Conservation (phyloP, 2,888 invertebrate genomes). For the Drosophila mercatorum region DNA sequence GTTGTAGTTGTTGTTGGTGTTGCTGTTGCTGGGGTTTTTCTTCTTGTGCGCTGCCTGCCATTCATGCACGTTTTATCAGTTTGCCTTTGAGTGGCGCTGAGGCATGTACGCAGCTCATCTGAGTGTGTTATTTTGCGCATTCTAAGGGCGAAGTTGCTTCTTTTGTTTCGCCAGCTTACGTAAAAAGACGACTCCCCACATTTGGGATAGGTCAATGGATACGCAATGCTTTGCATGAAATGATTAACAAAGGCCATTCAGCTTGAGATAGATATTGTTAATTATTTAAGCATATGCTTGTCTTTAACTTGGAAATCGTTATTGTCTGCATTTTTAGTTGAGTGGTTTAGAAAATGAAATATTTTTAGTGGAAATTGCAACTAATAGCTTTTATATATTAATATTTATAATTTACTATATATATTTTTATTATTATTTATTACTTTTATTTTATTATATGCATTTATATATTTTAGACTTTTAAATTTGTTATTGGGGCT, state of each 20-base stretch:
- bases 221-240: neutral
- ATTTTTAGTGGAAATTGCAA: too few species aligned
- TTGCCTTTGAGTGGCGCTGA: slow-evolving; percentile 64
- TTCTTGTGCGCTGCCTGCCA: slow-evolving; percentile 48
- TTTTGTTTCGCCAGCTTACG: slow-evolving; percentile 41
- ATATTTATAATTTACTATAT: too few species aligned
- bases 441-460: too few species aligned
- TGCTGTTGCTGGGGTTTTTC: slow-evolving; percentile 13
- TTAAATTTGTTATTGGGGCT: too few species aligned
- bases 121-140: slow-evolving; percentile 27
- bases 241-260: neutral
- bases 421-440: too few species aligned
- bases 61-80: slow-evolving; percentile 79
- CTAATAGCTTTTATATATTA: too few species aligned
- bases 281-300: neutral
- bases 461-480: too few species aligned
- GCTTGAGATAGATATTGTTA: neutral
- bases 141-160: neutral
- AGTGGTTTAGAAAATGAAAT: too few species aligned
- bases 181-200: slow-evolving; percentile 24
- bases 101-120: slow-evolving; percentile 64
- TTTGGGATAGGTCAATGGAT: slow-evolving; percentile 21
- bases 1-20: slow-evolving; percentile 16
- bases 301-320: too few species aligned
- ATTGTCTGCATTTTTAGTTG: too few species aligned